Base-by-base conservation (phyloP, 2,888 invertebrate species). In the Meghimatium bilineatum region DNA sequence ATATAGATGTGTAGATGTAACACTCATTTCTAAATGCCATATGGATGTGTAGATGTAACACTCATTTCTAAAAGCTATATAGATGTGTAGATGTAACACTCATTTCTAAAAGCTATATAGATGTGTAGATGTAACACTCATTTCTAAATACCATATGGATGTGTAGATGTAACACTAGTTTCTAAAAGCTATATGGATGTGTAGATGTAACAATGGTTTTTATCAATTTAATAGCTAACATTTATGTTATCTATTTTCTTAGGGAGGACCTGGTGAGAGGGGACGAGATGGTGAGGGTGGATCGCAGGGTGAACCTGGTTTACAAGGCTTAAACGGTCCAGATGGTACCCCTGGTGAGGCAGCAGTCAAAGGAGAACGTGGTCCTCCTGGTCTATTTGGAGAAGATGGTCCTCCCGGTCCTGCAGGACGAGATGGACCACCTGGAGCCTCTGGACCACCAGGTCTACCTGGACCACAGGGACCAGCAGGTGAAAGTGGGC, bases 371-470 rank as follows among this genome's bases (percentile, higher is more conserved):
- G 97, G 97, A 23, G 63, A 36, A 71, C 75, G 89, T 88, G 91
- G 91, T 66, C 29, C 67, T 6, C 77, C 88, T n/a, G 91, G 91
- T 5, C 69, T 86, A 23, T 87, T 88, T 81, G 91, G 91, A 52
- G 82, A 85, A 10, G 80, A 86, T 32, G 91, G 91, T 71, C 85
- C 83, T 17, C 78, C 87, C 26, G 89, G 89, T 83, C 87, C 88
- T 26, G 26, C 85, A 2, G 87, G 87, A 69, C 69, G 79, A 63
- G 95, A 96, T 71, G 97, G 97, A 23, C 93, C 95, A 1, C 95
- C 95, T 29, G 97, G 91, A 77, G 96, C 96, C 34, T 94, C 95
- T 90, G 97, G 97, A 94, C 84, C 95, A 95, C 84, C 85, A 82
- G 82, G 90, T 88, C 86, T 78, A 86, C 79, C 56, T 1, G 72